Evolutionary conservation across 2,888 invertebrate species (phyloP), one percentile per base, ranked within the genome.

Genomic region (Phanerotoma sp.): DNA sequence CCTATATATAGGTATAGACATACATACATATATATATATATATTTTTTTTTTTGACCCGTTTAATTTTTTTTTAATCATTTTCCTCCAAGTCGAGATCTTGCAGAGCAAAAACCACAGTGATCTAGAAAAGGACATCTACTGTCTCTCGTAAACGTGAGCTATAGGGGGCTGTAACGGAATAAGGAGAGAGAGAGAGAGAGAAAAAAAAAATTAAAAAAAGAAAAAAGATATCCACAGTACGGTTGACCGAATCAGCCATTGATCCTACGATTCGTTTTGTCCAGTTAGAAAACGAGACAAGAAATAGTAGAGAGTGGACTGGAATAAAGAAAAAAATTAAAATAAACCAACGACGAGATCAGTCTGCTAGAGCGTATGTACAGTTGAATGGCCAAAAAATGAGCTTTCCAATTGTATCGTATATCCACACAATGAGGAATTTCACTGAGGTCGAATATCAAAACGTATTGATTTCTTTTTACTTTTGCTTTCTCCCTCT

Each of bases 351-450:
- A 9, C 25, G 25, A 25, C 25, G 7, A 25, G 25, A 25, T 25
- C 25, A 25, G 25, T 25, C 25, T 25, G 25, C 25, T 25, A 9
- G 25, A 25, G 7, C 25, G 25, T 25, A 25, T 25, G 25, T 7
- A 25, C 25, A 9, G 25, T 25, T 25, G 25, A 25, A 25, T 9
- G 25, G 9, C 25, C 25, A 25, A 25, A 28, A 25, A 30, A 25
- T 22, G 30, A 18, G 32, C 45, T 45, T 42, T 22, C 9, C 18
- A n/a, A 42, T 25, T 25, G 25, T 25, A 25, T 25, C 25, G 25
- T 25, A 25, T 25, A 38, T 52, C 45, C 30, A 40, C 32, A 46
- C 45, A 52, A 46, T 46, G 52, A 52, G 46, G 46, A 46, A 52
- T 52, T 52, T 45, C 52, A 46, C 21, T 13, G 38, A 35, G 11